Conservation (phyloP, 2,888 invertebrate species). For the Sepiola atlantica region DNA sequence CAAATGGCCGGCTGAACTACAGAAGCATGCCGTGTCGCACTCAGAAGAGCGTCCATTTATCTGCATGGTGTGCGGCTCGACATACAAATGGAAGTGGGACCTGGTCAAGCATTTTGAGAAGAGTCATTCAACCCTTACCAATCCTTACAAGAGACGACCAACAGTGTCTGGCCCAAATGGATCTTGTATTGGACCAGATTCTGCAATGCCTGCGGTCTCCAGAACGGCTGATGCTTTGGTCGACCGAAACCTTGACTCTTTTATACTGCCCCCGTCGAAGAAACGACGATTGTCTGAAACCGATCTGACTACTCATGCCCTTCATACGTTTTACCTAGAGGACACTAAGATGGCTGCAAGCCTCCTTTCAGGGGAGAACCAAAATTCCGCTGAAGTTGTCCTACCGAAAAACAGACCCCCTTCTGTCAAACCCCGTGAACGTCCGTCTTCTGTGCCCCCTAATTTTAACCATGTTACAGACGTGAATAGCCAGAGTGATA, state of each 20-base stretch:
- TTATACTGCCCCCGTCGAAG: slow-evolving; percentile 53
- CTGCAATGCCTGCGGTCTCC: slow-evolving; percentile 50
- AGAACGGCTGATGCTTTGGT: slow-evolving; percentile 56
- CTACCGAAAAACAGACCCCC: slow-evolving; percentile 15
- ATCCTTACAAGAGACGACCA: slow-evolving; percentile 72
- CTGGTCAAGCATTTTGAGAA: slow-evolving; percentile 74
- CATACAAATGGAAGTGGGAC: slow-evolving; percentile 75
- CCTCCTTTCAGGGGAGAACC: slow-evolving; percentile 46
- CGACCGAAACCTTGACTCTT: slow-evolving; percentile 53
- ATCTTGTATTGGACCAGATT: slow-evolving; percentile 48
- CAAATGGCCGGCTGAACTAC: slow-evolving; percentile 72
- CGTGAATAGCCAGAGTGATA: slow-evolving; percentile 40
- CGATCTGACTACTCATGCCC: slow-evolving; percentile 51
- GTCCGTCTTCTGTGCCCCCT: slow-evolving; percentile 54
- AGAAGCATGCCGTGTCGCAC: slow-evolving; percentile 73
- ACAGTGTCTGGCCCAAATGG: slow-evolving; percentile 50
- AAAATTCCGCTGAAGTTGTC: background rate
- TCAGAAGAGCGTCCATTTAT: slow-evolving; percentile 71
- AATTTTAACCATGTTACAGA: slow-evolving; percentile 34
- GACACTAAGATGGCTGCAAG: slow-evolving; percentile 51
- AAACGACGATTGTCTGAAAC: slow-evolving; percentile 60
- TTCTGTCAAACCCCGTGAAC: background rate
- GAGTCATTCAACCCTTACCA: slow-evolving; percentile 69
- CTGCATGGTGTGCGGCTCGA: slow-evolving; percentile 73
- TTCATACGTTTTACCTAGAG: slow-evolving; percentile 43